A percentile compares a stretch with the other conserved stretches of the same genome.
These are phyloP conservation scores for Threskiornis aethiopicus DNA, from an alignment of 2,797 vertebrate genomes.

Conservation along the genomic window DNA sequence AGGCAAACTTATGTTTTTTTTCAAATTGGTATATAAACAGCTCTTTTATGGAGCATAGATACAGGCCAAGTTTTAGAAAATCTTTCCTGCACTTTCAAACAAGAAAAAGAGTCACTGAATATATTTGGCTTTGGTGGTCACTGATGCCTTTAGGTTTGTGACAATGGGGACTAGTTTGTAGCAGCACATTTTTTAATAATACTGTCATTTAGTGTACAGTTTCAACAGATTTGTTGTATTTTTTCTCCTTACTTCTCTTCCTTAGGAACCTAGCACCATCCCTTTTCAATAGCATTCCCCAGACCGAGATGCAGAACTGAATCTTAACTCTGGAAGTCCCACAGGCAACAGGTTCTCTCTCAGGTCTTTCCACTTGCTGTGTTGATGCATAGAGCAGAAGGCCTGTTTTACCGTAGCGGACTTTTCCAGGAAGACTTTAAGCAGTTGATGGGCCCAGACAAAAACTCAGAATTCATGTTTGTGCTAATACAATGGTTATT, in stretches of 20 bases:
- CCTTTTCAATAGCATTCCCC: background rate
- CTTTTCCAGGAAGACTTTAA: background rate
- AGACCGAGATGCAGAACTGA: background rate
- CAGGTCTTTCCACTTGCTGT: background rate
- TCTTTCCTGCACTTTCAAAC: background rate
- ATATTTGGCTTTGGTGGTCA: background rate
- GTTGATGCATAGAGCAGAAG: background rate
- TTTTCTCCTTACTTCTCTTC: background rate
- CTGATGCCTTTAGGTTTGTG: background rate
- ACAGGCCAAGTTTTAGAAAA: background rate
- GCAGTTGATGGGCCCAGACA: background rate
- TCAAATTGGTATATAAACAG: background rate
- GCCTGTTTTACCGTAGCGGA: background rate
- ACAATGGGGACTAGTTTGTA: background rate
- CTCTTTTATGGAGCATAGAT: background rate
- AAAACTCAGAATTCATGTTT: background rate
- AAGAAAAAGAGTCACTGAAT: background rate
- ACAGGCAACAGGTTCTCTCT: background rate
- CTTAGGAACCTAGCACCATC: background rate
- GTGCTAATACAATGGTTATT: background rate
- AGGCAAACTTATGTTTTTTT: background rate
- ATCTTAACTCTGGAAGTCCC: background rate
- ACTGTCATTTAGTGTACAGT: background rate
- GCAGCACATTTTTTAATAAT: background rate
- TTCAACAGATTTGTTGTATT: background rate